Percentiles rank a stretch among this genome's conserved stretches.
Conservation (phyloP, 2,888 invertebrate genomes). For the Micropterix aruncella region DNA sequence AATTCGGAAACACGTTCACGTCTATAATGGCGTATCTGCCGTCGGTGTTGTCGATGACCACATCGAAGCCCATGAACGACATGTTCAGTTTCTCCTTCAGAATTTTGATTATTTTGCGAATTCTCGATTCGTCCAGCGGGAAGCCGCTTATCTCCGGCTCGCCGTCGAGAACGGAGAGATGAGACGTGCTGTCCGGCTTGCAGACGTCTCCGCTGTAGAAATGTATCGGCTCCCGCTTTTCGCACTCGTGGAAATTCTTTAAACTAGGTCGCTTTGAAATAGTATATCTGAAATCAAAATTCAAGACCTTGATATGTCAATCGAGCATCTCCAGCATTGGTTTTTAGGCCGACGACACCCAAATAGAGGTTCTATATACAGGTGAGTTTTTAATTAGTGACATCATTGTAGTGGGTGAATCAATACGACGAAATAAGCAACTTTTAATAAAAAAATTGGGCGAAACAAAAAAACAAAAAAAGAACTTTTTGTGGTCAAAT, state of each 20-base stretch:
- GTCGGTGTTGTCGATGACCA: constrained; percentile 69
- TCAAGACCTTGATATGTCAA: no score
- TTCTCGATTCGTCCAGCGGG: constrained; percentile 41
- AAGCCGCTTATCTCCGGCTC: constrained; percentile 32
- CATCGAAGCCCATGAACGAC: constrained; percentile 69
- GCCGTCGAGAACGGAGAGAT: constrained; percentile 55
- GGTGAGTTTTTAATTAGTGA: no score
- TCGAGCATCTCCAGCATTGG: no score
- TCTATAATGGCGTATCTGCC: constrained; percentile 79
- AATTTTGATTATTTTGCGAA: constrained; percentile 50
- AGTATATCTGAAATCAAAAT: constrained; percentile 47
- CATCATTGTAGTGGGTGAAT: no score
- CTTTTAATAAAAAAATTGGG: no score
- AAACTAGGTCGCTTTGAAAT: constrained; percentile 72
- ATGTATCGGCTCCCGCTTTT: constrained; percentile 58
- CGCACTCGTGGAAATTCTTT: constrained; percentile 68
- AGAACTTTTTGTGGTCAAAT: no score
- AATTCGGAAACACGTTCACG: constrained; percentile 77
- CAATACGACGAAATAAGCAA: no score
- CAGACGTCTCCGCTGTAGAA: constrained; percentile 80
- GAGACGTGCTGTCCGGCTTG: constrained; percentile 67
- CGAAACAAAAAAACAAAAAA: no score
- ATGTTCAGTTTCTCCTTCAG: constrained; percentile 56
- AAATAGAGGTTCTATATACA: no score
- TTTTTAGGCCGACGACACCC: no score